Evolutionary conservation across 2,797 vertebrate genomes (phyloP).

Genomic region (Vireo griseus): DNA sequence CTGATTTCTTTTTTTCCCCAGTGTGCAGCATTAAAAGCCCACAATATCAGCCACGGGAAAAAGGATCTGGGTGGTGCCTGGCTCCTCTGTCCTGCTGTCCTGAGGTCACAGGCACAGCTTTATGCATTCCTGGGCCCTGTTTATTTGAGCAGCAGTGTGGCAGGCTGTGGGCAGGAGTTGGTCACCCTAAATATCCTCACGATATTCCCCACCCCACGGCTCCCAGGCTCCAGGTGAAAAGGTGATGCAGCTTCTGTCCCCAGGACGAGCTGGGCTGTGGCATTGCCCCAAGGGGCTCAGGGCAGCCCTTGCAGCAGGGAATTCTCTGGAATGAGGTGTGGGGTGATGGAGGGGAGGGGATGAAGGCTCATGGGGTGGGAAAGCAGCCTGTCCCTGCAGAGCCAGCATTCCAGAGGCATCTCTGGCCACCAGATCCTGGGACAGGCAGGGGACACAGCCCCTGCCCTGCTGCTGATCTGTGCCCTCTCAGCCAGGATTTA

Average conservation of each 20-base stretch:
- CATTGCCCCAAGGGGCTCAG: background rate
- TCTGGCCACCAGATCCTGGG: accelerated
- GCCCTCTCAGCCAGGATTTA: background rate
- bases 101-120: background rate
- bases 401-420: background rate
- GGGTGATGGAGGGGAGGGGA: background rate
- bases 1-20: accelerated
- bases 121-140: accelerated
- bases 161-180: background rate
- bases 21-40: background rate
- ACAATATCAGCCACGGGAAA: accelerated
- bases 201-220: background rate
- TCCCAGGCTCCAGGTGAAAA: background rate
- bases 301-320: background rate
- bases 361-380: background rate
- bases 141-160: background rate
- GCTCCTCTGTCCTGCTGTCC: background rate
- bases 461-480: background rate
- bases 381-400: background rate
- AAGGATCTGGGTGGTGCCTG: background rate
- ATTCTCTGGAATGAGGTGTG: background rate
- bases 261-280: background rate
- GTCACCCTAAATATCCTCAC: accelerated
- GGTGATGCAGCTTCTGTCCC: background rate
- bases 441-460: background rate